phyloP scores from a whole-genome alignment of 2,113 vertebrate genomes.

The Dolichotis patagonum region DNA sequence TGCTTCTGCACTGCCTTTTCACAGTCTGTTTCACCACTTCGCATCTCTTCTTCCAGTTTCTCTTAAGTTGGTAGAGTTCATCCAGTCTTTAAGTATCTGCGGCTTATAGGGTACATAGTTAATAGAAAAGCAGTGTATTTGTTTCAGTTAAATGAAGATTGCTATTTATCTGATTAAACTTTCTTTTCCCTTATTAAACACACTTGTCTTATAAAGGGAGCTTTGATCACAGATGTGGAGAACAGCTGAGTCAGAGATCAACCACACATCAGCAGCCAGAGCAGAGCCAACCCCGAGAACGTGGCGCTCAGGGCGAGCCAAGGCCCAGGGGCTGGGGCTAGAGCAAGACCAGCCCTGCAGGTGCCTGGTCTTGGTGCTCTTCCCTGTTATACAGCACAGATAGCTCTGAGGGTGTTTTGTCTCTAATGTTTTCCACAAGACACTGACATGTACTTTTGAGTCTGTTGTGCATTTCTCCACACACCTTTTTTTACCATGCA shows the following conservation, averaged over 20 bases:
- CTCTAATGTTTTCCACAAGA: neutral
- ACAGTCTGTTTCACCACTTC: neutral
- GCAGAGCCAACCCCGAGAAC: neutral
- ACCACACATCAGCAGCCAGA: neutral
- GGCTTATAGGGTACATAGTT: neutral
- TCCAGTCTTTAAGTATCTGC: neutral
- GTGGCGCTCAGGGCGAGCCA: neutral
- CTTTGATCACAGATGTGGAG: neutral
- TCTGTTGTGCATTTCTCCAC: no score
- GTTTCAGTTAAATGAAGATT: neutral
- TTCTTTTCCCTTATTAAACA: neutral
- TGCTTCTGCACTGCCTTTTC: neutral
- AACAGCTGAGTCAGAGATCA: neutral
- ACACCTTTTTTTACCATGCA: neutral
- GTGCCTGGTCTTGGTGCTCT: neutral
- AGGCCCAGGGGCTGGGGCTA: neutral
- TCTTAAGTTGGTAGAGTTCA: neutral
- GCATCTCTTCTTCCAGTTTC: neutral
- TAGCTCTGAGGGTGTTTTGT: neutral
- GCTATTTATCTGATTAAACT: neutral
- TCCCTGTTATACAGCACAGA: neutral
- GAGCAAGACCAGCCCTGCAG: neutral
- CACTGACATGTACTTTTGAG: neutral
- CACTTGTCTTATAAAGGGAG: neutral
- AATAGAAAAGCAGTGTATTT: constrained; percentile 3